Evolutionary conservation across 2,888 invertebrate species (phyloP), one percentile per base, ranked within the genome.

Genomic region (Drosophila birchii): DNA sequence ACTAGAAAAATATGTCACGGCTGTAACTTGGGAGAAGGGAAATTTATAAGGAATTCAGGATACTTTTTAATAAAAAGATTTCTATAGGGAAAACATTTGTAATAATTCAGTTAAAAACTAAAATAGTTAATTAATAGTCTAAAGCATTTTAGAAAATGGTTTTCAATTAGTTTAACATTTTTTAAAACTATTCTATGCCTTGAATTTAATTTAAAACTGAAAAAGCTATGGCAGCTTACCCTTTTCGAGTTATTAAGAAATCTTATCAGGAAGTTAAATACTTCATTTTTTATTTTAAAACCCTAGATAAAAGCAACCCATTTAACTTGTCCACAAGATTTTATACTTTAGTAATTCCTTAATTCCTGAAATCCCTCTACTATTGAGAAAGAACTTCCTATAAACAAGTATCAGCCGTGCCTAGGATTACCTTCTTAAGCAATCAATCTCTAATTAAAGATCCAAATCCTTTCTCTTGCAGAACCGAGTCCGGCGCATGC

Each of bases 401-500:
- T 41, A 9, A 41, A 3, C 34, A 59, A 38, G 36, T 16, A n/a
- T 4, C 29, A 29, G 11, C 55, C 29, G 59, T 32, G 16, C 1
- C n/a, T 16, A 16, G 18, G 38, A 14, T 9, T 59, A 51, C 11
- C 12, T 16, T 7, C 4, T 4, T 20, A 3, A 16, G 11, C 11
- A 12, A 5, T 8, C 34, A 36, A 36, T 11, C 16, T 23, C 36
- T 53, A 23, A 53, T 53, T 6, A 23, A 11, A 2, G 8, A 34
- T 14, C 3, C 16, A 12, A 8, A 9, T 5, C 54, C 18, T 5
- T 38, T 66, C 29, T 49, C 36, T 85, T 79, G 3, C 75, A 83
- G 90, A 89, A 51, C 78, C 87, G 9, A 76, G 89, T 34, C 82
- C 83, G 58, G 76, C 86, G 6, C 73, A 85, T 53, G 67, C 53